These are phyloP conservation scores for Blera fallax DNA, from an alignment of 2,888 invertebrate species.

Conservation along the genomic window DNA sequence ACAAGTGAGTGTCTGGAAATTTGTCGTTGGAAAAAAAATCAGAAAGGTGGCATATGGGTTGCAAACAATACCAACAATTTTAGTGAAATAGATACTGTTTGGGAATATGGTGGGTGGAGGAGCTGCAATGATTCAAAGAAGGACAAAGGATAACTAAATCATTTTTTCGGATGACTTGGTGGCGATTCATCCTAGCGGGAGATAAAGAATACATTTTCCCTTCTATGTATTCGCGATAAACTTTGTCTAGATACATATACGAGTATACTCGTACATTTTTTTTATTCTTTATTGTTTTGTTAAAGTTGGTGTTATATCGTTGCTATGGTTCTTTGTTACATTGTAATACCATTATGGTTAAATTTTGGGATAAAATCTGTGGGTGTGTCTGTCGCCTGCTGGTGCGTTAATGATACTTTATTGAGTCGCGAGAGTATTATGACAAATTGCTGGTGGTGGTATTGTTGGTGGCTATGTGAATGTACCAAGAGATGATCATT, in stretches of 20 bases:
- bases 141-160: conserved; percentile 68
- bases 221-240: conserved; percentile 2
- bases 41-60: conserved; percentile 72
- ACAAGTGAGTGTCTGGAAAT: conserved; percentile 67
- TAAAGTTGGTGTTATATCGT: conserved; percentile 44
- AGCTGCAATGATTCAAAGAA: conserved; percentile 20
- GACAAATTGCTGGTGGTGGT: conserved; percentile 65
- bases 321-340: conserved; percentile 59
- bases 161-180: conserved; percentile 72
- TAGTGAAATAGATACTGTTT: conserved; percentile 63
- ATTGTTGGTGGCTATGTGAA: conserved; percentile 8
- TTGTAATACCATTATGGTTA: conserved; percentile 74
- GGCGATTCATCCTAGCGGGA: conserved; percentile 22
- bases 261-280: too few relatives aligned
- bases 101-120: conserved; percentile 34
- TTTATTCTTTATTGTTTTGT: conserved; percentile 40
- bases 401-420: conserved; percentile 69
- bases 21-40: conserved; percentile 35
- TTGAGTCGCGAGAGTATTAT: conserved; percentile 62
- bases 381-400: conserved; percentile 68
- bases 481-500: conserved; percentile 45
- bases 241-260: conserved; percentile 41
- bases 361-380: conserved; percentile 73
- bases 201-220: conserved; percentile 51
- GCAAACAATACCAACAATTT: conserved; percentile 68